phyloP scores from a whole-genome alignment of 2,113 vertebrate genomes.

The Bettongia penicillata region DNA sequence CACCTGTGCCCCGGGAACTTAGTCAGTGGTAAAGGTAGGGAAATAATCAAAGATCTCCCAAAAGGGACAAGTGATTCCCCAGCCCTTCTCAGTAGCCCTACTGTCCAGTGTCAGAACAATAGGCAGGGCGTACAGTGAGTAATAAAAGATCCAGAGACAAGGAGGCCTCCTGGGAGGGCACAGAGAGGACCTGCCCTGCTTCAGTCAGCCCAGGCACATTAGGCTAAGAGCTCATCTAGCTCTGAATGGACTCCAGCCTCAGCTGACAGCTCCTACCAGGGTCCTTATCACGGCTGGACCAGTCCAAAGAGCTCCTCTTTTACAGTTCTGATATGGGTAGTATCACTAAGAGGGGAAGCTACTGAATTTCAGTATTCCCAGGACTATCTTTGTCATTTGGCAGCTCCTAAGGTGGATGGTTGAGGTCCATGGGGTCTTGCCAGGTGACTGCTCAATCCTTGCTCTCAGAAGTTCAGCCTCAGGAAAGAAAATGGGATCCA shows the following conservation, averaged over 20 bases:
- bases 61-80: background rate
- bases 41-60: background rate
- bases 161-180: background rate
- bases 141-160: rapidly evolving
- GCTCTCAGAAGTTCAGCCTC: conserved; percentile 28
- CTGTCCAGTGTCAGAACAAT: background rate
- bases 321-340: background rate
- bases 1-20: background rate
- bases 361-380: background rate
- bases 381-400: background rate
- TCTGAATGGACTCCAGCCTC: background rate
- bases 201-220: background rate
- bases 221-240: background rate
- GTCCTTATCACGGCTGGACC: background rate
- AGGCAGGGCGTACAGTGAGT: background rate
- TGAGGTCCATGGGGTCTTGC: background rate
- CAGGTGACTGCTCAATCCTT: background rate
- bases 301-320: background rate
- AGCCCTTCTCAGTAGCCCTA: background rate
- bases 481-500: conserved; percentile 34
- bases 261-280: background rate
- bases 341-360: background rate
- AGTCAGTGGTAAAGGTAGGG: background rate
- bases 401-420: background rate
- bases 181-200: background rate